A percentile compares a stretch with the other conserved stretches of the same genome.
Evolutionary conservation across 2,113 vertebrate species (phyloP).

Genomic region (Scolopax mira): DNA sequence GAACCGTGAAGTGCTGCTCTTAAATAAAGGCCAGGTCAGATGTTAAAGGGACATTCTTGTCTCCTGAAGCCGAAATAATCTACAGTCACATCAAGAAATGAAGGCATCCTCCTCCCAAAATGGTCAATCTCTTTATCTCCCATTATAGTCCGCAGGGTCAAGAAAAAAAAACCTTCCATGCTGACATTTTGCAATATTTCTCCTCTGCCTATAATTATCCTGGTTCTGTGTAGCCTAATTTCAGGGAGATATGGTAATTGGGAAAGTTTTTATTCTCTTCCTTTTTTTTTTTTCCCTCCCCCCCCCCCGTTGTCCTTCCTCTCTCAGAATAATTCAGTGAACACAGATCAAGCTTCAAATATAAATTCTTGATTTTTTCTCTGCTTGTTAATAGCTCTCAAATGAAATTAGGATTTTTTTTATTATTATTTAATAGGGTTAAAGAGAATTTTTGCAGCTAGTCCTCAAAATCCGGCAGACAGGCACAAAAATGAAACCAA

Average conservation of each 20-base stretch:
- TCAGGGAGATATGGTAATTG: background rate
- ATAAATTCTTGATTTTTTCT: background rate
- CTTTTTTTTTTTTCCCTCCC: background rate
- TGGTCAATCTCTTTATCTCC: conserved; percentile 70
- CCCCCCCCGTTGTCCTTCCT: background rate
- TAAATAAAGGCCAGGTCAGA: conserved; percentile 78
- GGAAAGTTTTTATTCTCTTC: background rate
- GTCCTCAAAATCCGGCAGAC: background rate
- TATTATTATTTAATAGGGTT: background rate
- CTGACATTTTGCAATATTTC: background rate
- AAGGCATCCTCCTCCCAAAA: conserved; percentile 68
- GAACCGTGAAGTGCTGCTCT: conserved; percentile 76
- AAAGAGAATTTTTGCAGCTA: background rate
- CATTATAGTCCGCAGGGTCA: background rate
- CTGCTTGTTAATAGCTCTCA: background rate
- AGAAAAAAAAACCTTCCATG: background rate
- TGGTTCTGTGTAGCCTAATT: background rate
- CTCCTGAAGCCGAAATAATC: conserved; percentile 75
- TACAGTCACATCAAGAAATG: conserved; percentile 68
- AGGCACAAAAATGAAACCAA: background rate
- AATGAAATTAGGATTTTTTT: background rate
- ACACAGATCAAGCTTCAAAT: background rate
- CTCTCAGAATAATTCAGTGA: background rate
- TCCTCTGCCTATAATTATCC: background rate
- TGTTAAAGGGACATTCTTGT: conserved; percentile 78